Evolutionary conservation across 2,888 invertebrate species (phyloP).

Genomic region (Charanyca ferruginea): DNA sequence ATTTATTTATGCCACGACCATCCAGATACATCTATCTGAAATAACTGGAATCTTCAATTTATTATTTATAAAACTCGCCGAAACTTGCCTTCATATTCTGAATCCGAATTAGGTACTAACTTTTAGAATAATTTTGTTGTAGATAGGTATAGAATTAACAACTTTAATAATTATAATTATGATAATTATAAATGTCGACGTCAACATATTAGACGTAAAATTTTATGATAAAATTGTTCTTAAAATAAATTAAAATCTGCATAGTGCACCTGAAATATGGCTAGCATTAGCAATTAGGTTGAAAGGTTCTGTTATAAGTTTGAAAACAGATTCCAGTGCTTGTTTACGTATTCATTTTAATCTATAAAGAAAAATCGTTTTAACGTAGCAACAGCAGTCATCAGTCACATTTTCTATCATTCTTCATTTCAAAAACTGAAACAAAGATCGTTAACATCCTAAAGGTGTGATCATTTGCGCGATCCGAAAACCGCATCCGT

Average conservation of each 20-base stretch:
- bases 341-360: no score
- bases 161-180: constrained; percentile 5
- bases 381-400: no score
- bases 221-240: background rate
- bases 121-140: constrained; percentile 17
- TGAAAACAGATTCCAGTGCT: no score
- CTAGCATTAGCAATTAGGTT: constrained; percentile 11
- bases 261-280: constrained; percentile 1
- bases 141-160: constrained; percentile 10
- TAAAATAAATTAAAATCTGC: constrained; percentile 1
- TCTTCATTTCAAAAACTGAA: no score
- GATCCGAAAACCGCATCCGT: no score
- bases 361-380: no score
- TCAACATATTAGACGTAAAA: background rate
- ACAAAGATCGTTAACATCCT: no score
- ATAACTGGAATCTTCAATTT: constrained; percentile 52
- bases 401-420: no score
- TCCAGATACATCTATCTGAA: constrained; percentile 49
- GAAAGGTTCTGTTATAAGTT: no score
- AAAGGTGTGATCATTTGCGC: no score
- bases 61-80: constrained; percentile 37
- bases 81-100: background rate
- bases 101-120: constrained; percentile 25
- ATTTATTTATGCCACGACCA: constrained; percentile 52
- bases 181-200: no score